phyloP scores from a whole-genome alignment of 2,113 vertebrate species.

The Otis tarda region DNA sequence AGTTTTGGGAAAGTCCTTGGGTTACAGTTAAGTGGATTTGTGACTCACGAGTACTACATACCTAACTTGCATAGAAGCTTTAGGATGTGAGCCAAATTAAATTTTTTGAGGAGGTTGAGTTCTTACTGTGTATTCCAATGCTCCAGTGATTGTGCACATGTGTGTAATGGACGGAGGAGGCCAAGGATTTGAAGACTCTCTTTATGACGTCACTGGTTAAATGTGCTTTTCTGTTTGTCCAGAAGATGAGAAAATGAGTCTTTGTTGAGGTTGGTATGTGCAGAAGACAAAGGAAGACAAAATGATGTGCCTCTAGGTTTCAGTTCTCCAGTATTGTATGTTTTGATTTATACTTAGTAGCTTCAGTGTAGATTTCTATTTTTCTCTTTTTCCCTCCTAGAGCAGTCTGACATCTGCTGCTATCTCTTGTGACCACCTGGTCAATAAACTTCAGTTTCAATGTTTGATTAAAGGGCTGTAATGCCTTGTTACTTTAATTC shows the following conservation, averaged over 20 bases:
- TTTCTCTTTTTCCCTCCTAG: not conserved
- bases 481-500: not conserved
- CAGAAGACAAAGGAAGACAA: not conserved
- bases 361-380: not conserved
- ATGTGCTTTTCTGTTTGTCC: not conserved
- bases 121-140: not conserved
- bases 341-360: not conserved
- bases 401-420: not conserved
- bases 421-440: not conserved
- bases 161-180: not conserved
- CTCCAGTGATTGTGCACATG: not conserved
- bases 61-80: not conserved
- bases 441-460: not conserved
- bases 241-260: not conserved
- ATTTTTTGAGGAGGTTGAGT: accelerated
- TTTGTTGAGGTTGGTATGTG: not conserved
- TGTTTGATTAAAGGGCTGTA: not conserved
- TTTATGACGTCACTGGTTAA: not conserved
- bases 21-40: not conserved
- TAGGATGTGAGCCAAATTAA: not conserved
- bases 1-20: not conserved
- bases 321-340: not conserved
- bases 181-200: not conserved
- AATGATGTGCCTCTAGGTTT: not conserved
- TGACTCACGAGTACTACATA: not conserved